A percentile compares a stretch with the other conserved stretches of the same genome.
phyloP scores from a whole-genome alignment of 2,113 vertebrate species.

The Hucho hucho region DNA sequence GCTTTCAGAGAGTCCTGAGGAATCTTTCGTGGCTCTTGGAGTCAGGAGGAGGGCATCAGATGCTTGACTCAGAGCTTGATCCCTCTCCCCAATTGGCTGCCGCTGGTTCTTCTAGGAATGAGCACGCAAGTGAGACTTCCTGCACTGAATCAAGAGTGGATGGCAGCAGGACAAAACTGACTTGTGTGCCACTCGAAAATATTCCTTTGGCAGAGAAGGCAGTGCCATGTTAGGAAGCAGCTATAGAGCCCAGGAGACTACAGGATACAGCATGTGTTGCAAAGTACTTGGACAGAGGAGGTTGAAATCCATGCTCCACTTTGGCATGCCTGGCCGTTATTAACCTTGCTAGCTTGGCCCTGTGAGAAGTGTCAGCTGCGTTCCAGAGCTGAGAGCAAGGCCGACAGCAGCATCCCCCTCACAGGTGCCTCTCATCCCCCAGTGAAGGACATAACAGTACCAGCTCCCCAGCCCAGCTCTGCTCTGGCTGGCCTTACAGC shows the following conservation, averaged over 20 bases:
- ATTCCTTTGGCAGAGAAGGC: neutral
- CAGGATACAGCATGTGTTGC: neutral
- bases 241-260: constrained; percentile 17
- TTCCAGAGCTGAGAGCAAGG: constrained; percentile 41
- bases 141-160: constrained; percentile 26
- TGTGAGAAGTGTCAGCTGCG: constrained; percentile 57
- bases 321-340: constrained; percentile 11
- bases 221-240: constrained; percentile 12
- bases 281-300: constrained; percentile 9
- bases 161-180: constrained; percentile 10
- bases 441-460: constrained; percentile 39
- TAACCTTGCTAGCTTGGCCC: constrained; percentile 52
- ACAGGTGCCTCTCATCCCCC: constrained; percentile 55
- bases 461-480: neutral
- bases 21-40: constrained; percentile 69
- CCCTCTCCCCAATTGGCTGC: neutral
- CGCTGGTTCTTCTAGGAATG: constrained; percentile 53
- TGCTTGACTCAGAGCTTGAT: constrained; percentile 41
- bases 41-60: constrained; percentile 70
- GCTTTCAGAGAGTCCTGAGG: constrained; percentile 69
- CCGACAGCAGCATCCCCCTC: constrained; percentile 44
- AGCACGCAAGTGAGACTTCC: constrained; percentile 27
- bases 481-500: neutral
- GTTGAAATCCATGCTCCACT: constrained; percentile 24
- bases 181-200: constrained; percentile 2